Evolutionary conservation across 1,140 invertebrate genomes (phyloP).

Genomic region (Calephelis virginiensis): DNA sequence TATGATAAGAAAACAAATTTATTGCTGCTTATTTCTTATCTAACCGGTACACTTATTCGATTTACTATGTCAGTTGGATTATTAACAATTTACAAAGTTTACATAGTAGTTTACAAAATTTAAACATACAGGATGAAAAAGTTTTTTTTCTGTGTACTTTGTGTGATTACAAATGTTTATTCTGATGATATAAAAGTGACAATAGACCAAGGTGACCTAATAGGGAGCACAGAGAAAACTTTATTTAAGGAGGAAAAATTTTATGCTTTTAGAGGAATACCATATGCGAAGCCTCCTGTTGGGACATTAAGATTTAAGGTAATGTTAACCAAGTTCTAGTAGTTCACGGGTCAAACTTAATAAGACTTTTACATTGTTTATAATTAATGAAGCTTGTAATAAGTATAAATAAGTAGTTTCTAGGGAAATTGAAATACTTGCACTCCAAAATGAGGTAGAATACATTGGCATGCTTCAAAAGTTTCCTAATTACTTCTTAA

Average conservation of each 20-base stretch:
- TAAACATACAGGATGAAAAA: slow-evolving; percentile 14
- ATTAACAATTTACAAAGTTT: not conserved
- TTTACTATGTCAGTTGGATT: not conserved
- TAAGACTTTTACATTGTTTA: too few relatives aligned
- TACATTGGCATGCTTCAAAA: too few relatives aligned
- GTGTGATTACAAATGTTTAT: slow-evolving; percentile 33
- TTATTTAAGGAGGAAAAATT: slow-evolving; percentile 56
- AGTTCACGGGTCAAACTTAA: too few relatives aligned
- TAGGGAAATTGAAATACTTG: too few relatives aligned
- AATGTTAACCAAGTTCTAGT: slow-evolving; percentile 21
- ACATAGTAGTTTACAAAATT: not conserved
- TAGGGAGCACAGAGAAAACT: slow-evolving; percentile 53
- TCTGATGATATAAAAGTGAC: slow-evolving; percentile 40
- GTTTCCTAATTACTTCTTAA: too few relatives aligned
- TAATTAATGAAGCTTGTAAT: too few relatives aligned
- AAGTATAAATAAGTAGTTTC: too few relatives aligned
- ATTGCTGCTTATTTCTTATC: slow-evolving; percentile 7
- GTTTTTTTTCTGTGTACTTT: slow-evolving; percentile 15
- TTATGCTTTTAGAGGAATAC: slow-evolving; percentile 81
- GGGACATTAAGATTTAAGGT: slow-evolving; percentile 81
- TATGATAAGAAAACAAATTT: slow-evolving; percentile 5
- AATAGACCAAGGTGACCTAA: slow-evolving; percentile 55
- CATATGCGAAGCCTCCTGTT: slow-evolving; percentile 81
- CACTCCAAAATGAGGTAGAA: too few relatives aligned
- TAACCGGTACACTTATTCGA: not conserved